These are phyloP conservation scores for Ectropis grisescens DNA, from an alignment of 1,140 invertebrate species.

Conservation along the genomic window DNA sequence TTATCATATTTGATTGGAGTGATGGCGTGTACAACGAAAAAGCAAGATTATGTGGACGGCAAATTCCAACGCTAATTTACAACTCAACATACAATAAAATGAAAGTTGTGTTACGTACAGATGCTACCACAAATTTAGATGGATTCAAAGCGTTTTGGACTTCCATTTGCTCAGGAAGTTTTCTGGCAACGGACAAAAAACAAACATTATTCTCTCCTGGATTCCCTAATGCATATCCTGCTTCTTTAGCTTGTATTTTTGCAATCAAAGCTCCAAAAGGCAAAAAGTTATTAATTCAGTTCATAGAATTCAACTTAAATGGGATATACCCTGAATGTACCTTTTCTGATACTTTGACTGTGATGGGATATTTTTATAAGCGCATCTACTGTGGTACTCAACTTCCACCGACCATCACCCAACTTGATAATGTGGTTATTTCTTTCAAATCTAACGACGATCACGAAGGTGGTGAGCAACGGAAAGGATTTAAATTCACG, in stretches of 20 bases:
- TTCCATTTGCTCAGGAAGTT: conserved; percentile 80
- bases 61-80: conserved; percentile 70
- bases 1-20: conserved; percentile 53
- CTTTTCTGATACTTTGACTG: conserved; percentile 39
- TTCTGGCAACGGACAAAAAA: conserved; percentile 63
- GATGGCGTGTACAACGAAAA: conserved; percentile 68
- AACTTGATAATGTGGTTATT: conserved; percentile 21
- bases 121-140: conserved; percentile 74
- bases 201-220: conserved; percentile 80
- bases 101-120: conserved; percentile 80
- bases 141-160: conserved; percentile 79
- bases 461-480: no score
- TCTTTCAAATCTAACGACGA: conserved; percentile 56
- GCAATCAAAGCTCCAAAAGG: no score
- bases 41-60: conserved; percentile 80
- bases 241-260: conserved; percentile 78
- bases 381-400: conserved; percentile 33
- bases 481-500: conserved; percentile 68
- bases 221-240: conserved; percentile 75
- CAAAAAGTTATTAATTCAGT: conserved; percentile 56
- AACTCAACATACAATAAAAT: conserved; percentile 77
- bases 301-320: conserved; percentile 48
- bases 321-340: conserved; percentile 38
- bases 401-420: conserved; percentile 18
- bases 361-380: conserved; percentile 1